Evolutionary conservation across 2,797 vertebrate species (phyloP).

Genomic region (Tiaroga cobitis): DNA sequence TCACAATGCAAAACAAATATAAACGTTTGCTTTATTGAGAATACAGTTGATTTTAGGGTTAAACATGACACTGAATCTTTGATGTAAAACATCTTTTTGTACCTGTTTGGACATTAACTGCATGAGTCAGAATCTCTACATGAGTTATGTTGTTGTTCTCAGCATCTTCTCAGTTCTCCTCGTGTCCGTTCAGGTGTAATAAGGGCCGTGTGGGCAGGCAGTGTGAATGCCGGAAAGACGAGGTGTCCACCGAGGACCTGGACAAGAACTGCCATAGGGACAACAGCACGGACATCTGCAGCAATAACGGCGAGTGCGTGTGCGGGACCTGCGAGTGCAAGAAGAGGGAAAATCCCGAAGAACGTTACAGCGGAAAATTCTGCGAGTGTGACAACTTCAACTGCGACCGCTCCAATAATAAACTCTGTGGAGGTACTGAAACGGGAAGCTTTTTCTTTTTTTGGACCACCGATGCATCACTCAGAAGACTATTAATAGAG

Average conservation of each 20-base stretch:
- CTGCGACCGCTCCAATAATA: constrained; percentile 93
- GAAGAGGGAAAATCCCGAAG: constrained; percentile 90
- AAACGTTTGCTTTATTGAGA: not conserved
- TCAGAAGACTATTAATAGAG: not conserved
- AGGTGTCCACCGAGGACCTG: constrained; percentile 94
- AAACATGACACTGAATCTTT: not conserved
- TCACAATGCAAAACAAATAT: not conserved
- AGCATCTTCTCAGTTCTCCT: not conserved
- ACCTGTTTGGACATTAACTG: not conserved
- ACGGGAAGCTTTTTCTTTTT: not conserved
- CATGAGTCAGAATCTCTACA: not conserved
- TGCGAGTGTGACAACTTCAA: constrained; percentile 99
- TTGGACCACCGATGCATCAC: not conserved
- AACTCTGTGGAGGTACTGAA: constrained; percentile 92
- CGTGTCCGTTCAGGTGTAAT: constrained; percentile 83
- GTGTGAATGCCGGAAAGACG: constrained; percentile 96
- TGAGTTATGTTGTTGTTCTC: not conserved
- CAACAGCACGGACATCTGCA: constrained; percentile 94
- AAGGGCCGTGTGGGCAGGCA: constrained; percentile 90
- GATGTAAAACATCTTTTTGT: not conserved
- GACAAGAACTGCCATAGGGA: constrained; percentile 93
- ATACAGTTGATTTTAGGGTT: not conserved
- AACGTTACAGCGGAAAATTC: constrained; percentile 91
- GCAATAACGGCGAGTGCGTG: constrained; percentile 95
- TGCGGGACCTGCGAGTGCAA: constrained; percentile 97